Percentiles rank a stretch among this genome's conserved stretches.
Evolutionary conservation across 2,888 invertebrate species (phyloP).

Genomic region (Chalcosyrphus nemorum): DNA sequence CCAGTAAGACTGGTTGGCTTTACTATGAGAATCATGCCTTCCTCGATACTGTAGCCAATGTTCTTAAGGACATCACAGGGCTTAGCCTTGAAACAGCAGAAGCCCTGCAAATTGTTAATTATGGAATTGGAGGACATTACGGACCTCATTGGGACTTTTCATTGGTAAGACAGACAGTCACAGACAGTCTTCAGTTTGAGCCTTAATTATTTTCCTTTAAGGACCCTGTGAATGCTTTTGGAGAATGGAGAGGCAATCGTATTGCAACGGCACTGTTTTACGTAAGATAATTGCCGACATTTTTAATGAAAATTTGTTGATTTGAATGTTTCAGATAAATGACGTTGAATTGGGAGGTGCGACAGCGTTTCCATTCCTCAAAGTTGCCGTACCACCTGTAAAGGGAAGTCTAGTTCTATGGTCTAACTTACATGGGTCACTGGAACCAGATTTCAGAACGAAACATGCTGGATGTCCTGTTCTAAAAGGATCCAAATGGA

Average conservation of each 20-base stretch:
- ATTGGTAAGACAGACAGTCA: no score
- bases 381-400: conserved; percentile 91
- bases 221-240: conserved; percentile 18
- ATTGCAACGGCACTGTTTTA: conserved; percentile 74
- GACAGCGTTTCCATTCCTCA: conserved; percentile 95
- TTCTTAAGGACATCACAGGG: conserved; percentile 74
- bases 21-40: conserved; percentile 32
- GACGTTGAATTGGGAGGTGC: conserved; percentile 90
- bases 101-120: conserved; percentile 72
- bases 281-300: conserved; percentile 53
- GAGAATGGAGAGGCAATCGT: conserved; percentile 67
- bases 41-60: conserved; percentile 61
- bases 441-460: conserved; percentile 93
- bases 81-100: conserved; percentile 64
- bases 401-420: conserved; percentile 95
- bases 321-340: conserved; percentile 69
- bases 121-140: conserved; percentile 75
- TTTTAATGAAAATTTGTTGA: not conserved
- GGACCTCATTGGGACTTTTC: conserved; percentile 73
- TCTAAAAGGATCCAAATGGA: conserved; percentile 96
- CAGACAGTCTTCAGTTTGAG: no score
- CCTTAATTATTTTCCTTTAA: conserved; percentile 6
- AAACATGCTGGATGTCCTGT: conserved; percentile 98
- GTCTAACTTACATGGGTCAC: conserved; percentile 93
- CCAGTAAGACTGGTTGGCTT: conserved; percentile 74